phyloP scores from a whole-genome alignment of 2,888 invertebrate genomes.

The Notodonta ziczac region DNA sequence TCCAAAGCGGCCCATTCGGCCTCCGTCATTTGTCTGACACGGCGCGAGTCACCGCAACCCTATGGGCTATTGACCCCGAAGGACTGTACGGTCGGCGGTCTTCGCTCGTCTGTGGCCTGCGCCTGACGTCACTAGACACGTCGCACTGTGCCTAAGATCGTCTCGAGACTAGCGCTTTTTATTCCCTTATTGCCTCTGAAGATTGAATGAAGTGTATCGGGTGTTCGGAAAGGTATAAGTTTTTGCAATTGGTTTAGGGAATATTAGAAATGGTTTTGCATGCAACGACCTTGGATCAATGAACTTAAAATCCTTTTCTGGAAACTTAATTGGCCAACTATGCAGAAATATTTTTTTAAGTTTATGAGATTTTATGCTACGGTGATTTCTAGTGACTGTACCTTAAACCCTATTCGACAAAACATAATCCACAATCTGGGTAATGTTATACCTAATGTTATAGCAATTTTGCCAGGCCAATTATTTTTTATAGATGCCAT shows the following conservation, averaged over 20 bases:
- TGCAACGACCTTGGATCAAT: no score
- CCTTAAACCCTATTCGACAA: no score
- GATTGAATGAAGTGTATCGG: conserved; percentile 2
- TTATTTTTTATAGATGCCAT: no score
- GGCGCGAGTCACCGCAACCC: conserved; percentile 45
- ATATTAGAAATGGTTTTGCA: not conserved
- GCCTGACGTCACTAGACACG: conserved; percentile 26
- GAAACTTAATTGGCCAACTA: no score
- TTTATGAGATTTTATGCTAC: not conserved
- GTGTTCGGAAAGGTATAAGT: not conserved
- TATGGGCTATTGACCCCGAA: conserved; percentile 36
- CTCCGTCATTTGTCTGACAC: conserved; percentile 40
- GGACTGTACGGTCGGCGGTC: conserved; percentile 30
- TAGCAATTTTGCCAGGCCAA: no score
- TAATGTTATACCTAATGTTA: no score
- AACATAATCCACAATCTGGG: no score
- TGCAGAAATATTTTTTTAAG: no score
- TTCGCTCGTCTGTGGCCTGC: conserved; percentile 15
- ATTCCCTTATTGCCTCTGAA: not conserved
- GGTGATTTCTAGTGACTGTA: not conserved
- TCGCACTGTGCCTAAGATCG: conserved; percentile 11
- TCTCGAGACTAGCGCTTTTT: not conserved
- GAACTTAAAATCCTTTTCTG: no score
- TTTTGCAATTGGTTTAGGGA: not conserved
- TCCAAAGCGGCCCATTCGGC: conserved; percentile 11